Base-by-base conservation (phyloP, 2,888 invertebrate species). In the Drosophila diplacantha region DNA sequence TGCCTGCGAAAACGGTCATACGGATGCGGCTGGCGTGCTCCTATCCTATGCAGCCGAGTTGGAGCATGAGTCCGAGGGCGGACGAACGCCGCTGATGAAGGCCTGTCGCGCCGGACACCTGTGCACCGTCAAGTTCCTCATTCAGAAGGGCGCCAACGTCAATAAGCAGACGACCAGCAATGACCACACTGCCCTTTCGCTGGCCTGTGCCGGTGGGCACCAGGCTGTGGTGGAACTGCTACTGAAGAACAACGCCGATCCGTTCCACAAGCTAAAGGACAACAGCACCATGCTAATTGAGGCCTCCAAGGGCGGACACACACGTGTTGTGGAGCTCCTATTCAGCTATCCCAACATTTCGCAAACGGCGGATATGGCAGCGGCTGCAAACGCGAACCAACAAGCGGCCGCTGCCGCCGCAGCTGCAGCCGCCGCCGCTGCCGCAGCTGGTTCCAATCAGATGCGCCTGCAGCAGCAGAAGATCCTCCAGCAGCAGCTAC, bases 221-320 rank as follows among this genome's bases (percentile, higher is more conserved):
- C 92, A 96, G 74, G 92, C 94, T 74, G 96, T 98, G 51, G 98
- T 98, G 24, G 96, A 98, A 90, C 90, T 96, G 84, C 91, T 99
- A 71, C 91, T 99, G 67, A 93, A 95, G 54, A 94, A 96, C 89
- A 94, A 96, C 78, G 98, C 98, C 41, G 96, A 99, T 90, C 97
- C 97, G 50, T 95, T 95, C 89, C 96, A 98, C 90, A 97, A 96
- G 90, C 92, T 99, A 51, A 98, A 98, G 91, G 99, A 99, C 90
- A 98, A 98, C 88, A 97, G 97, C 66, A 98, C 98, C 55, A 99
- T 98, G 94, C 91, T 99, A 76, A 98, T 99, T 82, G 99, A 99
- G 89, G 99, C 98, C 51, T 96, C 99, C 47, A 98, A 98, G 89
- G 98, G 98, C 50, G 99, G 99, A 0, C 98, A 99, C 89, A 97